These are phyloP conservation scores for Tetropium fuscum DNA, from an alignment of 2,888 invertebrate genomes.

Conservation along the genomic window DNA sequence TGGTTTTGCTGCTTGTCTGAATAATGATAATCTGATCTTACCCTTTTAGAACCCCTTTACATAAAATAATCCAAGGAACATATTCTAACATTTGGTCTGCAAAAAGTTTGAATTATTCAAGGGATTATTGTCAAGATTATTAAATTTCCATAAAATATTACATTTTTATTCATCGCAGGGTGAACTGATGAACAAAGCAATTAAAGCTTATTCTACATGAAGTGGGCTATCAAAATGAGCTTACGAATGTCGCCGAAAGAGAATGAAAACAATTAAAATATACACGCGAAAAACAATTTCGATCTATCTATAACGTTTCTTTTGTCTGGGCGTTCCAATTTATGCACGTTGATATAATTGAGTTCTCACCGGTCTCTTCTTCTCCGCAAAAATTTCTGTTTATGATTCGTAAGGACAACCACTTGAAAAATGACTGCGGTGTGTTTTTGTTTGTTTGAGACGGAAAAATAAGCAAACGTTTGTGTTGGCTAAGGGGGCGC, in stretches of 20 bases:
- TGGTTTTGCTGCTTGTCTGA: no score
- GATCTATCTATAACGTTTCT: slow-evolving; percentile 34
- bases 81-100: neutral
- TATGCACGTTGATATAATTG: slow-evolving; percentile 38
- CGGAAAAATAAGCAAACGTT: neutral
- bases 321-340: slow-evolving; percentile 28
- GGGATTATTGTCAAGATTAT: slow-evolving; percentile 1
- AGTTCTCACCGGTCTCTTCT: slow-evolving; percentile 26
- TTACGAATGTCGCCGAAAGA: slow-evolving; percentile 43
- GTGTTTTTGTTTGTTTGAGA: neutral
- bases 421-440: neutral
- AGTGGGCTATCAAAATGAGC: slow-evolving; percentile 23
- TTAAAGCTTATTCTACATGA: slow-evolving; percentile 25
- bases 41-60: no score
- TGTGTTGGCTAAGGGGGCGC: neutral
- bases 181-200: slow-evolving; percentile 18
- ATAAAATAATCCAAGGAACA: neutral
- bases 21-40: no score
- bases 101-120: slow-evolving; percentile 3
- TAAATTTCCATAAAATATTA: slow-evolving; percentile 12
- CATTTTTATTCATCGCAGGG: slow-evolving; percentile 18
- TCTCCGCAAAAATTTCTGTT: neutral
- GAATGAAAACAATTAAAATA: slow-evolving; percentile 44
- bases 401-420: neutral
- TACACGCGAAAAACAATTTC: slow-evolving; percentile 39